Evolutionary conservation across 2,113 vertebrate genomes (phyloP).

Genomic region (Tragulus kanchil): DNA sequence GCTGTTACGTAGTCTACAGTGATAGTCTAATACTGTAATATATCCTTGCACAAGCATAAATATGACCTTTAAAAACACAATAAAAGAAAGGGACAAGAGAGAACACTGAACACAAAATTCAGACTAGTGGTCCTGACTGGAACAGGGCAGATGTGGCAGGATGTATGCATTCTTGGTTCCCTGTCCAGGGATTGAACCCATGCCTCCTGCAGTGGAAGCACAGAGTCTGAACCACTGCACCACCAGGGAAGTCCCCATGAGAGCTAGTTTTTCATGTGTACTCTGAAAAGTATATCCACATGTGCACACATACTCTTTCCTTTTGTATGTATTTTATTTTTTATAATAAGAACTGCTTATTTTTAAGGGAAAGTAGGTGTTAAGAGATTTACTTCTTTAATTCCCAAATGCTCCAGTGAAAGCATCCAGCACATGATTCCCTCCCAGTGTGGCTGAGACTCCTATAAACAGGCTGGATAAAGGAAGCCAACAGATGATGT

Average conservation of each 20-base stretch:
- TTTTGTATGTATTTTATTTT: neutral
- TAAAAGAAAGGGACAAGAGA: neutral
- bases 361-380: neutral
- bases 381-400: neutral
- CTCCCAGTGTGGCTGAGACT: neutral
- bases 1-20: neutral
- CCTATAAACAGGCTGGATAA: neutral
- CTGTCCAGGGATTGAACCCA: neutral
- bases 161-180: neutral
- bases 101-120: neutral
- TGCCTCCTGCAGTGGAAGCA: neutral
- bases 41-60: neutral
- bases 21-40: neutral
- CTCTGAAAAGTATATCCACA: neutral
- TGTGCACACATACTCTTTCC: too few species aligned
- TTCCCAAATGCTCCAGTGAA: neutral
- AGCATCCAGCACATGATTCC: neutral
- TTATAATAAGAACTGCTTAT: neutral
- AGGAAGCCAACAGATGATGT: rapidly evolving
- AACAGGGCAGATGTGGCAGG: too few species aligned
- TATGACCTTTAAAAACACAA: neutral
- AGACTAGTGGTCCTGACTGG: neutral
- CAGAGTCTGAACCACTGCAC: neutral
- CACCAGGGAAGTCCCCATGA: neutral
- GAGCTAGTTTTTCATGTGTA: neutral